Evolutionary conservation across 2,113 vertebrate genomes (phyloP).

Genomic region (Elaphurus davidianus): DNA sequence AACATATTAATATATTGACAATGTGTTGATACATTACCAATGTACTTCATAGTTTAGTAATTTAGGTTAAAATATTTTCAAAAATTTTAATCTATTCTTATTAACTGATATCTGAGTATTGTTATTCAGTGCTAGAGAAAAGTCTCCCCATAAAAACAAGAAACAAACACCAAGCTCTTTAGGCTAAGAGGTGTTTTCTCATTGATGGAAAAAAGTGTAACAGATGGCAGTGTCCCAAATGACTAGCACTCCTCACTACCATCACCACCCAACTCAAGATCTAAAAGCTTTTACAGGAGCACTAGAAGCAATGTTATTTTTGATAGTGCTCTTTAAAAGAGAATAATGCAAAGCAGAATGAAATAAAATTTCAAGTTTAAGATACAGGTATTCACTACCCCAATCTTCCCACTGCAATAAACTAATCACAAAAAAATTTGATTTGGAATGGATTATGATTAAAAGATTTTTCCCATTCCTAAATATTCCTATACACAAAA

Average conservation of each 20-base stretch:
- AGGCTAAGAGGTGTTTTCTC: background rate
- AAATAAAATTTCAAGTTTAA: slow-evolving; percentile 47
- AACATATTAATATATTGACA: background rate
- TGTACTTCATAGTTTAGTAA: slow-evolving; percentile 11
- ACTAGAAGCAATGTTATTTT: background rate
- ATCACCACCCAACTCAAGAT: background rate
- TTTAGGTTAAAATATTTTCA: slow-evolving; percentile 28
- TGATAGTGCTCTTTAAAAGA: background rate
- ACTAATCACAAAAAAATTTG: background rate
- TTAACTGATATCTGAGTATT: slow-evolving; percentile 23
- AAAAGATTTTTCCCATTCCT: background rate
- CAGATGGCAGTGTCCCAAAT: background rate
- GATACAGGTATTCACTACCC: background rate
- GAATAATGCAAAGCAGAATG: slow-evolving; percentile 12
- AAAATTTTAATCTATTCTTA: background rate
- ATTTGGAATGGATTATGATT: background rate
- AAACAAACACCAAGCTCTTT: background rate
- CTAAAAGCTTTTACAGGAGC: slow-evolving; percentile 8
- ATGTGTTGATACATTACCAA: background rate
- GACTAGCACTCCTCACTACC: background rate
- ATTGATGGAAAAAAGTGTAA: background rate
- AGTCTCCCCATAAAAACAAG: slow-evolving; percentile 25
- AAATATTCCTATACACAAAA: slow-evolving; percentile 1
- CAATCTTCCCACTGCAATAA: background rate
- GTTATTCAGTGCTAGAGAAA: slow-evolving; percentile 8